These are phyloP conservation scores for Agapornis roseicollis DNA, from an alignment of 2,113 vertebrate genomes.

Conservation along the genomic window DNA sequence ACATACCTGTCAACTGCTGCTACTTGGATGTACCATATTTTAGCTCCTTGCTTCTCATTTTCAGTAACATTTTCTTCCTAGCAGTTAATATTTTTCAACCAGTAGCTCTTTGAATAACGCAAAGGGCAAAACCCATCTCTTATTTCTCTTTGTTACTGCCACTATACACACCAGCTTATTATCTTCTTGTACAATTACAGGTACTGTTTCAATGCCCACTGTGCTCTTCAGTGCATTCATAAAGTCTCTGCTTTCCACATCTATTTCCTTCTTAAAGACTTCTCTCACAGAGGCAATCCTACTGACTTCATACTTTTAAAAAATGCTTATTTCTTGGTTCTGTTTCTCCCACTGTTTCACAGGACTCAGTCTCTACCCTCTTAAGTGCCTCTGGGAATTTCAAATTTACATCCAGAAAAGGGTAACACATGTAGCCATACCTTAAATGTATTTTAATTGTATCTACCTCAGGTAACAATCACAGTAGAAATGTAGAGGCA, in stretches of 20 bases:
- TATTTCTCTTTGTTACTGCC: neutral
- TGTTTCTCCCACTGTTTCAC: neutral
- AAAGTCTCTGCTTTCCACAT: neutral
- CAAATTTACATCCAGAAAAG: neutral
- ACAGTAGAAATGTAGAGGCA: neutral
- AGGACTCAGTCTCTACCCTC: neutral
- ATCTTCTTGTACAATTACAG: neutral
- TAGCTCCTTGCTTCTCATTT: neutral
- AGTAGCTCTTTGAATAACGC: neutral
- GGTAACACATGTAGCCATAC: neutral
- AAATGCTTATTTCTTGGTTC: neutral
- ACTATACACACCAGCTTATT: neutral
- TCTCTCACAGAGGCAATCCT: neutral
- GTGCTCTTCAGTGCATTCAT: fast-evolving
- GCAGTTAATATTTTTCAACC: neutral
- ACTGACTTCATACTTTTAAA: neutral
- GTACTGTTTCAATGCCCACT: neutral
- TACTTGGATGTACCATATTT: neutral
- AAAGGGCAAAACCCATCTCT: neutral
- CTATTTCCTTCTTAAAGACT: neutral
- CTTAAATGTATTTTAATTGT: neutral
- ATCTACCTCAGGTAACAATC: neutral
- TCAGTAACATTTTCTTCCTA: neutral
- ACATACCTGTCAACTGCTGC: neutral
- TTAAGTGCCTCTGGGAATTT: neutral